Evolutionary conservation across 2,113 vertebrate species (phyloP).

Genomic region (Edolisoma coerulescens): DNA sequence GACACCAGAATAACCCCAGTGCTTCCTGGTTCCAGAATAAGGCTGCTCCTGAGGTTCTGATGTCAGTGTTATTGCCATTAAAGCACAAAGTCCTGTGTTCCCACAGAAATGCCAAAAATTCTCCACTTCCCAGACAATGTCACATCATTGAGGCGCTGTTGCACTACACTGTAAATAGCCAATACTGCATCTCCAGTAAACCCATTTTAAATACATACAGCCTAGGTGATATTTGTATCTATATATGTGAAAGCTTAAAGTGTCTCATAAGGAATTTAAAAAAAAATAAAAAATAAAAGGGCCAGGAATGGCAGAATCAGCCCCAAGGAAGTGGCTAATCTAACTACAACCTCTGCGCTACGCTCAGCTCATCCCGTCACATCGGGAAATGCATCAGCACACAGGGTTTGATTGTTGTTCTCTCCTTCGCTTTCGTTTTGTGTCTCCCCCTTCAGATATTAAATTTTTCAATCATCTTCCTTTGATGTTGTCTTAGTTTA

Average conservation of each 20-base stretch:
- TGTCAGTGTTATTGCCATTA: fast-evolving
- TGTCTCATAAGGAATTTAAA: not conserved
- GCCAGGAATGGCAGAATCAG: not conserved
- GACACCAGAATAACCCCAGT: not conserved
- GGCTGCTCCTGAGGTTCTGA: not conserved
- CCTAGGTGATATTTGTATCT: fast-evolving
- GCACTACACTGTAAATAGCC: not conserved
- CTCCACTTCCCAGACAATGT: not conserved
- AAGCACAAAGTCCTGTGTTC: not conserved
- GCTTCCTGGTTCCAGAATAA: not conserved
- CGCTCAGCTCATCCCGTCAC: fast-evolving
- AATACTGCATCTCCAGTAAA: not conserved
- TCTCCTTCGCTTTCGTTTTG: not conserved
- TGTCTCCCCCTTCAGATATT: not conserved
- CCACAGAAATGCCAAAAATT: not conserved
- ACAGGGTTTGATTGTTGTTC: not conserved
- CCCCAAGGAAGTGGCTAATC: not conserved
- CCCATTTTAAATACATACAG: not conserved
- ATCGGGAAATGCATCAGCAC: not conserved
- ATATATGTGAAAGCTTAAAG: not conserved
- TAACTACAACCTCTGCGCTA: not conserved
- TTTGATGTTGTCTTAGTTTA: not conserved
- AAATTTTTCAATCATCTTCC: not conserved
- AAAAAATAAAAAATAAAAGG: not conserved
- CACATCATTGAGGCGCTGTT: fast-evolving